Base-by-base conservation (phyloP, 2,113 vertebrate species). In the Macrotis lagotis region DNA sequence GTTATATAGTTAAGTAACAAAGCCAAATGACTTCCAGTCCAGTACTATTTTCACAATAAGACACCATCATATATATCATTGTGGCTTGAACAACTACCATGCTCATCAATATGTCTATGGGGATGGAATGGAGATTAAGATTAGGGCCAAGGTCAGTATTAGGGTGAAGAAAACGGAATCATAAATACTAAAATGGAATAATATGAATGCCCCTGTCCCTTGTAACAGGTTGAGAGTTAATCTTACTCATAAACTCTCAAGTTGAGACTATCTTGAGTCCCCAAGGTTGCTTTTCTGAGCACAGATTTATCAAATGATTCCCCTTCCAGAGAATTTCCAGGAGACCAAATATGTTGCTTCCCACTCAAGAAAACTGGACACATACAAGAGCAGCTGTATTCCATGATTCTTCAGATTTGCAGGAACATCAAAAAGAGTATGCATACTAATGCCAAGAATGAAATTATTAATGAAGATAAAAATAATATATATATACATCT, bases 181-280 rank as follows among this genome's bases (percentile, higher is more conserved):
- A 2, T 93, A 96, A 96, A 91, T 52, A 93, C 12, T 92, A 97
- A 97, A 96, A 96, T 94, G 94, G 96, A 97, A 93, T 89, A 92
- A 95, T 89, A 95, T n/a, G 92, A 93, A 95, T 91, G 83, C 49
- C 83, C 55, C 10, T 66, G 94, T 96, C 96, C 90, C 88, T 93
- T 90, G 59, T 91, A 66, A 11, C 3, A 66, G 31, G 31, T 37
- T 66, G 59, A 66, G 31, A 66, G 14, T 37, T 66, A 37, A 66
- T 66, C 59, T 66, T 37, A 66, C 31, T 12, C 59, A 66, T 16
- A 66, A 16, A 12, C 31, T 66, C 37, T 3, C 11, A 66, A 66
- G 31, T 31, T 66, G 14, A 66, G 59, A 66, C 12, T 66, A 12
- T 11, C 31, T 37, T 66, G 59, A 66, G 31, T 66, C 31, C 31